phyloP scores from a whole-genome alignment of 2,113 vertebrate genomes.

The Corythornis cristatus region DNA sequence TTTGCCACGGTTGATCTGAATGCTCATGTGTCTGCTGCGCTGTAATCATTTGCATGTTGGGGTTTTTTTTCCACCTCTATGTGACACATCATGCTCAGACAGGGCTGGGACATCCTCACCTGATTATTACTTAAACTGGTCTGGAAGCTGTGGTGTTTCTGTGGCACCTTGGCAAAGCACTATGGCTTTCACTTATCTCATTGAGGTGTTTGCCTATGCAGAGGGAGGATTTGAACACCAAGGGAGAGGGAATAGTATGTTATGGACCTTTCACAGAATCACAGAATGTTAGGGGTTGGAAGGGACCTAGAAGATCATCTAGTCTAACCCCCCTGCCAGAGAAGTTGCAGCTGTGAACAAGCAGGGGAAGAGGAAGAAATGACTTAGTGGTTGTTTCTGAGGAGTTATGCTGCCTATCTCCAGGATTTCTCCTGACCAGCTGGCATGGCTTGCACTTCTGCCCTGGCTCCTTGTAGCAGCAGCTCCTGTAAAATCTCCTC shows the following conservation, averaged over 20 bases:
- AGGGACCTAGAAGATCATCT: too few relatives aligned
- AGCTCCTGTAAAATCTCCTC: neutral
- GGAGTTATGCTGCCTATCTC: neutral
- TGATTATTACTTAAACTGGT: neutral
- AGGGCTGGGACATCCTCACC: neutral
- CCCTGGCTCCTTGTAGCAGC: neutral
- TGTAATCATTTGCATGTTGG: neutral
- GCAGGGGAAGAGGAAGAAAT: neutral
- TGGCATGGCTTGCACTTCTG: neutral
- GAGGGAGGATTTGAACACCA: neutral
- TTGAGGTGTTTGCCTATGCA: neutral
- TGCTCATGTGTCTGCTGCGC: accelerated
- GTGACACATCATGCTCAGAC: neutral
- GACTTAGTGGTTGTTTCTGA: neutral
- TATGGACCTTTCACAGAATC: neutral
- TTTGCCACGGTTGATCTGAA: neutral
- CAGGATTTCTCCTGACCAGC: neutral
- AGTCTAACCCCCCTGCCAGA: too few relatives aligned
- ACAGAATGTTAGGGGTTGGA: too few relatives aligned
- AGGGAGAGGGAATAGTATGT: neutral
- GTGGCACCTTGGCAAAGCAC: neutral
- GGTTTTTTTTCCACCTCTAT: neutral
- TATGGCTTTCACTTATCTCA: neutral
- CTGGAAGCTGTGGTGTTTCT: neutral
- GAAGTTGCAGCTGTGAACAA: neutral